Evolutionary conservation across 2,797 vertebrate species (phyloP).

Genomic region (Vireo griseus): DNA sequence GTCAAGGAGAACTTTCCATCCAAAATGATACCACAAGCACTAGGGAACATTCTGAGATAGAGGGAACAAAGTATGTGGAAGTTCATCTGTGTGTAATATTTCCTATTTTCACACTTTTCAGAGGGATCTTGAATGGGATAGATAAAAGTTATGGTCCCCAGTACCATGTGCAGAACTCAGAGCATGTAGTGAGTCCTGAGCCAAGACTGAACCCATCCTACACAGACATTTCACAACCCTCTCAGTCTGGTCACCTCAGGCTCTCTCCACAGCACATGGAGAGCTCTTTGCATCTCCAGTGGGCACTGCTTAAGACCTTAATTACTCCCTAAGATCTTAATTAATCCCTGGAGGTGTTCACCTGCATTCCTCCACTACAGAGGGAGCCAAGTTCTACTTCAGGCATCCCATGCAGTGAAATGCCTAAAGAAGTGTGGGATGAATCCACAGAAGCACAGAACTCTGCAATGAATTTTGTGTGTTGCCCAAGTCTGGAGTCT

Average conservation of each 20-base stretch:
- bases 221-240: background rate
- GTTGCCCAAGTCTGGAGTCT: background rate
- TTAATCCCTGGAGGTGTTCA: slow-evolving; percentile 54
- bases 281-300: slow-evolving; percentile 22
- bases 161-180: background rate
- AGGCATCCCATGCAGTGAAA: background rate
- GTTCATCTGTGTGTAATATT: fast-evolving
- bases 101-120: background rate
- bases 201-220: background rate
- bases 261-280: background rate
- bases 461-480: background rate
- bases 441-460: background rate
- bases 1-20: slow-evolving; percentile 31
- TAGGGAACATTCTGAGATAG: background rate
- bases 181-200: background rate
- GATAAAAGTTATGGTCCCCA: background rate
- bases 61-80: background rate
- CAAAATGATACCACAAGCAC: background rate
- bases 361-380: slow-evolving; percentile 35
- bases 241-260: background rate
- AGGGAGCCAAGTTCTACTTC: background rate
- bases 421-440: background rate
- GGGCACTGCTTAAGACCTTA: slow-evolving; percentile 48
- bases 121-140: background rate
- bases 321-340: slow-evolving; percentile 45